A percentile compares a stretch with the other conserved stretches of the same genome.
Conservation (phyloP, 1,140 invertebrate species). For the Colletes latitarsis region DNA sequence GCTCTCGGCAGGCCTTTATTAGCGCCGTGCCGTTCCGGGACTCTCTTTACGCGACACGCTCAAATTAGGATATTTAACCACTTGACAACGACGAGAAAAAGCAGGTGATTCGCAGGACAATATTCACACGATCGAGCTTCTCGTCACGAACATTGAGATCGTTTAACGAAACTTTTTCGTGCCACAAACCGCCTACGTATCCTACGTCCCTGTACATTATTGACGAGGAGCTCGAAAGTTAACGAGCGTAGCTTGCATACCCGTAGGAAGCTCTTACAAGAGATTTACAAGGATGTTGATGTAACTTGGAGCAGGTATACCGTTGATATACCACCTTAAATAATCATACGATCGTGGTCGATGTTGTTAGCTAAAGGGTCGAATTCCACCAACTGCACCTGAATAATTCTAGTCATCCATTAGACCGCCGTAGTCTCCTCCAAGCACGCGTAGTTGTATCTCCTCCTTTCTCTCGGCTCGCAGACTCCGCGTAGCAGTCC, state of each 20-base stretch:
- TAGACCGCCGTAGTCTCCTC: neutral
- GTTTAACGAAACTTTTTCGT: neutral
- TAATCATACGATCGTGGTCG: constrained; percentile 26
- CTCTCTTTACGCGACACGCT: constrained; percentile 16
- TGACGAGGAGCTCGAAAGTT: constrained; percentile 20
- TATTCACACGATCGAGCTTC: too few relatives aligned
- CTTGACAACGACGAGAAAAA: neutral
- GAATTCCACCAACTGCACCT: constrained; percentile 15
- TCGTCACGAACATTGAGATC: too few relatives aligned
- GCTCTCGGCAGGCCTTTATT: constrained; percentile 10
- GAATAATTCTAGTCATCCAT: constrained; percentile 35
- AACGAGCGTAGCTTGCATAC: constrained; percentile 15
- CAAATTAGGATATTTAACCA: constrained; percentile 9
- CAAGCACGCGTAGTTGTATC: neutral
- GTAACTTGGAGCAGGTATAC: neutral
- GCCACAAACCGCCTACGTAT: neutral
- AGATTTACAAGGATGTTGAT: constrained; percentile 31
- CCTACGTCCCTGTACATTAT: neutral
- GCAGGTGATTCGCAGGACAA: too few relatives aligned
- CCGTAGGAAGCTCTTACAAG: neutral
- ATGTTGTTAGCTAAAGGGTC: constrained; percentile 3
- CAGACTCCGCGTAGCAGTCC: neutral
- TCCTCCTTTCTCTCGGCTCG: neutral
- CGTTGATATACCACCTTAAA: constrained; percentile 18
- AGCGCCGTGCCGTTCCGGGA: constrained; percentile 5